Evolutionary conservation across 2,113 vertebrate species (phyloP), one percentile per base, ranked within the genome.

Genomic region (Oryzias woworae): DNA sequence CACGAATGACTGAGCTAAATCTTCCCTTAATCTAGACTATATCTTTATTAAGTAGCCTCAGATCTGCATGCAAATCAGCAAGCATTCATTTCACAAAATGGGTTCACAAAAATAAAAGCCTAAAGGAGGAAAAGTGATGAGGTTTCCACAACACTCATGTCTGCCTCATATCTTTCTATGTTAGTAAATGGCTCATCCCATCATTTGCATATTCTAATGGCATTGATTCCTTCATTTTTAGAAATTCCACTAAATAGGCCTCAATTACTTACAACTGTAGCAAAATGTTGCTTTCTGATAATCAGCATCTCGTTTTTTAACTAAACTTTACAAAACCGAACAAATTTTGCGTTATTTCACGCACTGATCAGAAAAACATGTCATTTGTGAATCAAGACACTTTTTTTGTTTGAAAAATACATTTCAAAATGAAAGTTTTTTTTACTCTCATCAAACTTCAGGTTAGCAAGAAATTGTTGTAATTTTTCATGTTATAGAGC

Each of bases 1-100:
- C 92, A 93, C 90, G 92, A 94, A 90, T 87, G 92, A 92, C 93
- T 94, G 94, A 93, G 92, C 94, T 94, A 95, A 93, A 94, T 94
- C 92, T 93, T 93, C 88, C 91, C 87, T 84, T 90, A 95, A 95
- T 95, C 93, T 95, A 78, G 47, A 90, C 45, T 53, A n/a, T 81
- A 90, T 87, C 91, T 91, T 94, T 94, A 93, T 95, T 95, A 94
- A 92, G 92, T 89, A 83, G 86, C 89, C 83, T 76, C 88, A 91
- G 84, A 86, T 82, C 90, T 89, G 92, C 94, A 95, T 95, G 93
- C 90, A 94, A 94, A 95, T 94, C 92, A 93, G 89, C 82, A 70
- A 69, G 89, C 87, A 86, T 84, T 83, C 85, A 88, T 93, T 94
- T 94, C 15, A 2, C 20, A 20, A 20, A 36, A 36, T 10, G 36